Evolutionary conservation across 2,888 invertebrate species (phyloP).

Genomic region (Sabellastarte sp.): DNA sequence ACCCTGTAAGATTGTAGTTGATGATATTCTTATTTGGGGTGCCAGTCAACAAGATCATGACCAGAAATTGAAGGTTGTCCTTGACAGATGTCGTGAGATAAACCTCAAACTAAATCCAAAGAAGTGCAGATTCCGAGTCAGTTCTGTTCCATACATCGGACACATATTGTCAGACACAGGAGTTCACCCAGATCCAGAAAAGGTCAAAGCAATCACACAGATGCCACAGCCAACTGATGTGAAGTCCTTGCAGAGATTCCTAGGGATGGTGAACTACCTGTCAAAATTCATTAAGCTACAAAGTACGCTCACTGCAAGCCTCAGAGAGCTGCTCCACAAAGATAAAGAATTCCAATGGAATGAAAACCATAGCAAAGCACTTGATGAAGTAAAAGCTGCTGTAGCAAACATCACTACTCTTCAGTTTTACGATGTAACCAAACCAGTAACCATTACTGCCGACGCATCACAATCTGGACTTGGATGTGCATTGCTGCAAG

Average conservation of each 20-base stretch:
- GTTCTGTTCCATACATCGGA: not conserved
- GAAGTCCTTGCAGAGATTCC: too few species aligned
- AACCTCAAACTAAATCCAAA: not conserved
- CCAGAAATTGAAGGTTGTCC: not conserved
- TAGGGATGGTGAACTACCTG: conserved; percentile 24
- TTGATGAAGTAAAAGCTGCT: conserved; percentile 16
- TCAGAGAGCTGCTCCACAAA: conserved; percentile 18
- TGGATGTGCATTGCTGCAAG: conserved; percentile 27
- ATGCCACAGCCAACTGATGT: too few species aligned
- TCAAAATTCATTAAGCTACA: conserved; percentile 18
- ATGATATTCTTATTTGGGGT: not conserved
- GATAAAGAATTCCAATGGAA: conserved; percentile 28
- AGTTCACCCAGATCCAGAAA: not conserved
- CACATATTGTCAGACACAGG: not conserved
- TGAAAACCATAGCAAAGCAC: conserved; percentile 23
- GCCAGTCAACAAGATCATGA: not conserved
- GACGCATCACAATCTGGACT: conserved; percentile 34
- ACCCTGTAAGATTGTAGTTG: too few species aligned
- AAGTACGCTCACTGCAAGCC: too few species aligned
- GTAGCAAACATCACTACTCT: conserved; percentile 23
- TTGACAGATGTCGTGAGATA: not conserved
- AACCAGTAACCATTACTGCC: conserved; percentile 21
- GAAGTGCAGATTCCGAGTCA: not conserved
- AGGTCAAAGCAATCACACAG: too few species aligned
- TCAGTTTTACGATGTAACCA: conserved; percentile 18